A percentile compares a stretch with the other conserved stretches of the same genome.
Evolutionary conservation across 1,140 invertebrate species (phyloP).

Genomic region (Sarcophaga peregrina): DNA sequence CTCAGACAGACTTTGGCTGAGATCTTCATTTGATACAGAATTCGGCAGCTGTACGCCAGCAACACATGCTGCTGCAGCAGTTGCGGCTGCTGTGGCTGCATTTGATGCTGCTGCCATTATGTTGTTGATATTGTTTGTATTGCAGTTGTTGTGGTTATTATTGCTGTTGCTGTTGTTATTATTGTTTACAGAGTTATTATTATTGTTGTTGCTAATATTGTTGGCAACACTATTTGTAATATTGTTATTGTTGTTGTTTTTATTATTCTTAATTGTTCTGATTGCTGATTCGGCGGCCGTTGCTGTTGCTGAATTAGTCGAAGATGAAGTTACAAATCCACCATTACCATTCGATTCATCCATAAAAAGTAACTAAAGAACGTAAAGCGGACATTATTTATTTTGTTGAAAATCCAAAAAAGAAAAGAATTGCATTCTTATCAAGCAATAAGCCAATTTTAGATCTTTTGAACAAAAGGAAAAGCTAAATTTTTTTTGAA

Average conservation of each 20-base stretch:
- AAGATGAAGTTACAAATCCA: constrained; percentile 51
- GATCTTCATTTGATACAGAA: constrained; percentile 64
- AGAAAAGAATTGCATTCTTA: too few relatives aligned
- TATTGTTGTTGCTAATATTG: constrained; percentile 51
- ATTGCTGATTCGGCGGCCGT: constrained; percentile 44
- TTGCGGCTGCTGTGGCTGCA: constrained; percentile 29
- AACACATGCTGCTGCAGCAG: constrained; percentile 47
- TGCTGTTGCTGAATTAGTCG: constrained; percentile 43
- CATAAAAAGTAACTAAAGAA: constrained; percentile 57
- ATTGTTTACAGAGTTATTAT: constrained; percentile 36
- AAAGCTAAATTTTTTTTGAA: too few relatives aligned
- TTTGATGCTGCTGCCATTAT: constrained; percentile 42
- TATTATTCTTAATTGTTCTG: constrained; percentile 30
- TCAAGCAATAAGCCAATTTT: too few relatives aligned
- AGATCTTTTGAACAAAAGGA: too few relatives aligned
- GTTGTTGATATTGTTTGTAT: constrained; percentile 36
- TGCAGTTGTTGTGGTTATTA: constrained; percentile 27
- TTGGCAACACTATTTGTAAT: too few relatives aligned
- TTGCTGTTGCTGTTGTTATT: constrained; percentile 36
- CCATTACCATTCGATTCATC: constrained; percentile 66
- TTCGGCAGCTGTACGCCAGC: constrained; percentile 50
- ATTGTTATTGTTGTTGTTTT: constrained; percentile 55
- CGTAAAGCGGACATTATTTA: background rate
- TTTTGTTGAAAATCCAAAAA: background rate
- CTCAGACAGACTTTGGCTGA: constrained; percentile 68